Evolutionary conservation across 1,140 invertebrate species (phyloP).

Genomic region (Rhagoletis pomonella): DNA sequence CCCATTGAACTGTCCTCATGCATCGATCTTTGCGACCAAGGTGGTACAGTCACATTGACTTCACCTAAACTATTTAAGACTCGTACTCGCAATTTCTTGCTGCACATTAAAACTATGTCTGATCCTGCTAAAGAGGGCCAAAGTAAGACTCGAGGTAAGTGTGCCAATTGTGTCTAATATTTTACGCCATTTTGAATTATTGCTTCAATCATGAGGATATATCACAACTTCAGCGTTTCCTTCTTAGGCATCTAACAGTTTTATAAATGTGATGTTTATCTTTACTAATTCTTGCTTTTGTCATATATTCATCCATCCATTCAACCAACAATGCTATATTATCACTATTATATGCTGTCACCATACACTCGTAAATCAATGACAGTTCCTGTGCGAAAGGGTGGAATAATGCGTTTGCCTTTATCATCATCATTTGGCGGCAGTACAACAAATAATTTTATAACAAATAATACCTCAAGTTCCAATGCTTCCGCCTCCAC

Average conservation of each 20-base stretch:
- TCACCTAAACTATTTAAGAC: slow-evolving; percentile 89
- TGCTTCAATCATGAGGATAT: not conserved
- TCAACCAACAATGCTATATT: slow-evolving; percentile 8
- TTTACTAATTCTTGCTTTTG: slow-evolving; percentile 40
- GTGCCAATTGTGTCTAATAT: no score
- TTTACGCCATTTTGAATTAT: not conserved
- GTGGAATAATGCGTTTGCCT: slow-evolving; percentile 56
- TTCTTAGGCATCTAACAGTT: not conserved
- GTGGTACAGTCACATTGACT: slow-evolving; percentile 88
- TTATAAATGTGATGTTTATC: not conserved
- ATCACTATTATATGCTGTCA: slow-evolving; percentile 22
- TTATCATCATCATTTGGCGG: slow-evolving; percentile 58
- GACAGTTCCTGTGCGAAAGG: slow-evolving; percentile 59
- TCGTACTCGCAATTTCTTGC: slow-evolving; percentile 85
- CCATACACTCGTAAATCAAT: not conserved
- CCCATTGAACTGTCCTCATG: slow-evolving; percentile 87
- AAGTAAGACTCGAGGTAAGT: slow-evolving; percentile 75
- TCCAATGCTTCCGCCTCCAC: slow-evolving; percentile 29
- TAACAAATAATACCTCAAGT: slow-evolving; percentile 32
- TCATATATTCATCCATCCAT: not conserved
- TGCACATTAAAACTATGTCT: slow-evolving; percentile 88
- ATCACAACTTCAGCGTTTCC: not conserved
- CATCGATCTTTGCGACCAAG: slow-evolving; percentile 88
- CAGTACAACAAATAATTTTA: slow-evolving; percentile 55
- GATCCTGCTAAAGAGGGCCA: slow-evolving; percentile 80